A percentile compares a stretch with the other conserved stretches of the same genome.
phyloP scores from a whole-genome alignment of 2,113 vertebrate species.

The Montifringilla adamsi region DNA sequence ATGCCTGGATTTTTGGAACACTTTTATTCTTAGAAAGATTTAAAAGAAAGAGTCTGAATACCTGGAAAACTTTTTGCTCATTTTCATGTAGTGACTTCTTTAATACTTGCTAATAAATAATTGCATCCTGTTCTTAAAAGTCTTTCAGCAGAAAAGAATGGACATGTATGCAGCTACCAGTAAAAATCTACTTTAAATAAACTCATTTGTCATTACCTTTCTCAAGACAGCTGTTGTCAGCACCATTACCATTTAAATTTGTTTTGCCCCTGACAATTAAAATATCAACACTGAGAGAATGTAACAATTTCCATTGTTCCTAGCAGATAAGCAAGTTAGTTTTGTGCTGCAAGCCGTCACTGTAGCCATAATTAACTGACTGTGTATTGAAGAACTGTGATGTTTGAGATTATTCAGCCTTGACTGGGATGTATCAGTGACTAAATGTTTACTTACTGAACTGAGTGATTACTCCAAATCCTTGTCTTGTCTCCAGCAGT shows the following conservation, averaged over 20 bases:
- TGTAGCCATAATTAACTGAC: slow-evolving; percentile 27
- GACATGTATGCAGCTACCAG: background rate
- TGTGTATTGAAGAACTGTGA: slow-evolving; percentile 33
- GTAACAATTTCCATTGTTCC: slow-evolving; percentile 42
- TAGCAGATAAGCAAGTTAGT: slow-evolving; percentile 33
- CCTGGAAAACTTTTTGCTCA: background rate
- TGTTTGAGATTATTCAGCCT: slow-evolving; percentile 57
- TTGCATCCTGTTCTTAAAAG: background rate
- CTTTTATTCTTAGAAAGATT: background rate
- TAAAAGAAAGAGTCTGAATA: background rate
- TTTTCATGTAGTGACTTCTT: background rate
- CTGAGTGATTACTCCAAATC: slow-evolving; percentile 23
- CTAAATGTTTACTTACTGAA: slow-evolving; percentile 54
- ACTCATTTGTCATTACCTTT: slow-evolving; percentile 5
- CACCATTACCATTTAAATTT: slow-evolving; percentile 28
- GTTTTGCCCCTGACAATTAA: slow-evolving; percentile 14
- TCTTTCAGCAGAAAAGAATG: background rate
- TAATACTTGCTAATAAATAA: background rate
- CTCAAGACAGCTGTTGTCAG: slow-evolving; percentile 10
- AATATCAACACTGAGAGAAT: slow-evolving; percentile 12
- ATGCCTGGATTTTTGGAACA: background rate
- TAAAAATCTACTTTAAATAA: slow-evolving; percentile 12
- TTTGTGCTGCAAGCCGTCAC: slow-evolving; percentile 6
- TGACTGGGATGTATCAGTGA: slow-evolving; percentile 55
- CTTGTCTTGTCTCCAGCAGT: slow-evolving; percentile 18